Base-by-base conservation (phyloP, 2,113 vertebrate species). In the Uria lomvia region DNA sequence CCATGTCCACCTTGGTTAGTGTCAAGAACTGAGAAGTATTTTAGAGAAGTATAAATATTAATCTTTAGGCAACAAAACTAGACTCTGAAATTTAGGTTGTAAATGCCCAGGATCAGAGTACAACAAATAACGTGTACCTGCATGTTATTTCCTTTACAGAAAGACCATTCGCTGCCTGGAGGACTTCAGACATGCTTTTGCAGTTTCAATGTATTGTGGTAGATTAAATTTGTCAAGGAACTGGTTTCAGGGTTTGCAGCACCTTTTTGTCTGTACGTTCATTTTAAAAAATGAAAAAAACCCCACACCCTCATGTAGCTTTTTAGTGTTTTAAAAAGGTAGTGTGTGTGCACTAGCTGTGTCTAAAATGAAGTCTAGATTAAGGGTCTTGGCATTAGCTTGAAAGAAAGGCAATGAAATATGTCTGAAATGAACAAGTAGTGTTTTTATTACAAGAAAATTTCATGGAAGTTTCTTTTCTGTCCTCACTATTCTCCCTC, bases 271-370 rank as follows among this genome's bases (percentile, higher is more conserved):
- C 47, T 56, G 3, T 55, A 50, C 5, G 11, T 75, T 67, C 6
- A 45, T 81, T 91, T 50, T 38, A 15, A 40, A 93, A 85, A 88
- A 24, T 5, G 12, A 65, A 4, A 29, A 65, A 55, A 38, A 1
- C 2, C 5, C 13, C 11, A 12, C 13, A 47, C 5, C 0, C 15
- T 11, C 11, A 3, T 15, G 8, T 88, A 42, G n/a, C 17, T 77
- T 62, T 21, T 95, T 75, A 8, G 32, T 2, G 2, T 50, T 47
- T 62, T 26, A 19, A 76, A 84, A 26, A 72, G 53, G 32, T 68
- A 24, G 9, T 16, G 2, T 29, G 32, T 50, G 8, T 1, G 0
- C 6, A 4, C 10, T 47, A 34, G 8, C 52, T 36, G 7, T 63
- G 12, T 63, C 45, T 40, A 43, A 36, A 76, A 38, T 78, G 22